Conservation (phyloP, 2,113 vertebrate species). For the Piprites chloris region DNA sequence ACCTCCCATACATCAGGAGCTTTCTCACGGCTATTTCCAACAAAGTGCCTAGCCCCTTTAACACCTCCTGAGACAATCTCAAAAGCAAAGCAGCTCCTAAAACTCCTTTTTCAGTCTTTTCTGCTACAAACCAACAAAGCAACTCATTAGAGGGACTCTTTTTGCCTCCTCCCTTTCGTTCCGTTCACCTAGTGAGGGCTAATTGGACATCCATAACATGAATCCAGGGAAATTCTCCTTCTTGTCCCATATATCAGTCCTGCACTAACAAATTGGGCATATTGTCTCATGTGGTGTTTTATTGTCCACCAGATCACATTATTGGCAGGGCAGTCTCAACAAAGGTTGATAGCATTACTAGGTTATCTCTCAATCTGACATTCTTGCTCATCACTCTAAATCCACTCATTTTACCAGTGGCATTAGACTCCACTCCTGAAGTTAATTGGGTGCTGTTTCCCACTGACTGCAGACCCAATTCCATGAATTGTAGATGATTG, state of each 20-base stretch:
- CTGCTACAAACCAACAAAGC: not conserved
- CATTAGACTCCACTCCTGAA: not conserved
- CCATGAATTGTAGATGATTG: not conserved
- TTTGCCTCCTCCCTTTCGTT: not conserved
- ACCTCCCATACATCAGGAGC: not conserved
- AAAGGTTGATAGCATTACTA: not conserved
- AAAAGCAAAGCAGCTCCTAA: not conserved
- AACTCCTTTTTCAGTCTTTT: not conserved
- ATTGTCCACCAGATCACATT: not conserved
- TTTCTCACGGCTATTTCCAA: not conserved
- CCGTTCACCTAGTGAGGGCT: not conserved
- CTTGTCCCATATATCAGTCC: not conserved
- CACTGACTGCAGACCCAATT: not conserved
- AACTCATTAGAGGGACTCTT: not conserved
- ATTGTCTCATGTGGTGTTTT: conserved; percentile 3
- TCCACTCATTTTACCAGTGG: not conserved
- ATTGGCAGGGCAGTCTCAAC: not conserved
- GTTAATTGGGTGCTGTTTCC: conserved; percentile 22
- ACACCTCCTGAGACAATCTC: not conserved
- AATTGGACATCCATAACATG: not conserved
- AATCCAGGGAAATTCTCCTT: not conserved
- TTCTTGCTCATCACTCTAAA: conserved; percentile 14
- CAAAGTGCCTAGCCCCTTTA: not conserved
- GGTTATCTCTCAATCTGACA: not conserved
- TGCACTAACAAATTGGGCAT: not conserved